These are phyloP conservation scores for Macrochelys suwanniensis DNA, from an alignment of 2,797 vertebrate genomes.

Conservation along the genomic window DNA sequence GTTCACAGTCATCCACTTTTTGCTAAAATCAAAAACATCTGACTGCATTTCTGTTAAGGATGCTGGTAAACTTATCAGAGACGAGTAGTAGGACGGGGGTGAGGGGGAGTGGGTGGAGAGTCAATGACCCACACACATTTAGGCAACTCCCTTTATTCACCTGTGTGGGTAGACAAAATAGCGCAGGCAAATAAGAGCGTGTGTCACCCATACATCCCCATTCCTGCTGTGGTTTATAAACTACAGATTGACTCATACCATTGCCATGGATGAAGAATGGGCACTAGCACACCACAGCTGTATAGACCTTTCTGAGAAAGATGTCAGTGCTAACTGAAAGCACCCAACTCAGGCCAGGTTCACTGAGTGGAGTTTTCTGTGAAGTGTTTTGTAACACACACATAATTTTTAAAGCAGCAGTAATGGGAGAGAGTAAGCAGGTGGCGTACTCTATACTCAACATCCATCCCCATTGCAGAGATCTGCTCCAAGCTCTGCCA, in stretches of 20 bases:
- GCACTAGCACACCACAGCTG: not conserved
- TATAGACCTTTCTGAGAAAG: not conserved
- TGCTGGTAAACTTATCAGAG: not conserved
- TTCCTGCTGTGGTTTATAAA: not conserved
- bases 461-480: not conserved
- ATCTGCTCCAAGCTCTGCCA: not conserved
- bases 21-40: slow-evolving; percentile 80
- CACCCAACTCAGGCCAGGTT: not conserved
- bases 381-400: not conserved
- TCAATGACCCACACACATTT: not conserved
- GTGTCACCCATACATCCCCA: not conserved
- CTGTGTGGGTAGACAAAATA: not conserved
- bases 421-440: not conserved
- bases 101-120: accelerated
- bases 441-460: not conserved
- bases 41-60: not conserved
- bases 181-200: not conserved
- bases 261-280: not conserved
- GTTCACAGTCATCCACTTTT: slow-evolving; percentile 96
- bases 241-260: not conserved
- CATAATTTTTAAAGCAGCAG: not conserved
- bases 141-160: not conserved
- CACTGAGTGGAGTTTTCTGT: not conserved
- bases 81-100: not conserved
- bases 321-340: not conserved